Evolutionary conservation across 2,113 vertebrate species (phyloP).

Genomic region (Equus quagga): DNA sequence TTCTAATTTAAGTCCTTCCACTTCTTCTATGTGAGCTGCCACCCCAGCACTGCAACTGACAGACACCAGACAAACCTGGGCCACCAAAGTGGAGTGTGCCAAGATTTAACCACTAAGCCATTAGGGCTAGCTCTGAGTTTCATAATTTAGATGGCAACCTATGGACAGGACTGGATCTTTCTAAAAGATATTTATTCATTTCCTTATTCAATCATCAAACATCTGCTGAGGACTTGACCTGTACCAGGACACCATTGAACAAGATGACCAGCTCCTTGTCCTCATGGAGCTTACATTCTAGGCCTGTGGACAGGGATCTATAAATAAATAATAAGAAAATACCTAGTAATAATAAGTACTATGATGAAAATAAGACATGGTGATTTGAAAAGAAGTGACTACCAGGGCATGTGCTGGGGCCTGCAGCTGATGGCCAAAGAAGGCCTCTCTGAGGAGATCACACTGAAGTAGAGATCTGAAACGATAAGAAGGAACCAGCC

Average conservation of each 20-base stretch:
- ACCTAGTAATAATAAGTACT: neutral
- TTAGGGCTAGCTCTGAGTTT: neutral
- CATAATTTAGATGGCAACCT: neutral
- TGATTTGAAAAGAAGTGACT: neutral
- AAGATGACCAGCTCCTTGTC: neutral
- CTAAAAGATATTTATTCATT: neutral
- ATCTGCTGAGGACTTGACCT: neutral
- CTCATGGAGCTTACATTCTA: neutral
- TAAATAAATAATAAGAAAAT: neutral
- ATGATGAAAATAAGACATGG: neutral
- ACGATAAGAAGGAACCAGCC: neutral
- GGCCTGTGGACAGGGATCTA: neutral
- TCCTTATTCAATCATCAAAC: neutral
- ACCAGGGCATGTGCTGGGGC: accelerated
- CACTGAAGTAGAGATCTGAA: neutral
- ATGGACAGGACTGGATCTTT: neutral
- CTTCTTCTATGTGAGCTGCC: too few relatives aligned
- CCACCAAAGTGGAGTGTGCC: too few relatives aligned
- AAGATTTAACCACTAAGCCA: too few relatives aligned
- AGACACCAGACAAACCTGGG: too few relatives aligned
- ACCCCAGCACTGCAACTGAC: too few relatives aligned
- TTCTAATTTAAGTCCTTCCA: too few relatives aligned
- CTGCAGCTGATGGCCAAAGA: neutral
- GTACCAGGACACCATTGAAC: neutral
- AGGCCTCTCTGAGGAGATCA: neutral